Evolutionary conservation across 2,888 invertebrate genomes (phyloP), one percentile per base, ranked within the genome.

Genomic region (Apamea anceps): DNA sequence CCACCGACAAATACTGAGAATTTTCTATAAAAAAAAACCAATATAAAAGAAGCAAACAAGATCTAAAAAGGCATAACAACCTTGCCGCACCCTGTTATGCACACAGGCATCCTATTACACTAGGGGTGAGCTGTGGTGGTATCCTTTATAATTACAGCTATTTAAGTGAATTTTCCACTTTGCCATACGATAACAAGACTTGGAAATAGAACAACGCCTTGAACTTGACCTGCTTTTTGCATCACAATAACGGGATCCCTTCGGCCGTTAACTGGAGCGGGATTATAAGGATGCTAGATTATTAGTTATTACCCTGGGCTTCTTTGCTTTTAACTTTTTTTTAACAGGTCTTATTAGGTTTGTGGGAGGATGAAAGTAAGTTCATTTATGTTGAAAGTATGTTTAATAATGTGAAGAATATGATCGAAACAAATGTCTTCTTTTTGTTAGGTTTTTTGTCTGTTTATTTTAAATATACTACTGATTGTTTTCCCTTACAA

Each of bases 201-300:
- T 60, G 70, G 32, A 84, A 83, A 78, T 68, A 68, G 72, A 75
- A 18, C 60, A 75, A 42, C 71, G 68, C 76, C 74, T 76, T 80
- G 85, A 87, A 87, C 88, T 85, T 87, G 85, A 80, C 88, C 87
- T 18, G 54, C 3, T 63, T 87, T 86, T 62, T 65, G 60, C 66
- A 65, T 32, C 70, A 72, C 85, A 87, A 85, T 87, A 77, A 77
- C 65, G 42, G 80, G 72, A 74, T 72, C 85, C 65, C 60, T 13
- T 15, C 25, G 54, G 42, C 37, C 62, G 60, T 65, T 82, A 74
- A 74, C 63, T 18, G 66, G 32, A 25, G 57, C 63, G 37, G 79
- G 73, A 76, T 79, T 67, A 75, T 13, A 13, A 63, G 62, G 72
- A 71, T 32, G 37, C 62, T 32, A 32, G 2, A 72, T 65, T 85